Evolutionary conservation across 2,113 vertebrate genomes (phyloP).

Genomic region (Hydrochoerus hydrochaeris): DNA sequence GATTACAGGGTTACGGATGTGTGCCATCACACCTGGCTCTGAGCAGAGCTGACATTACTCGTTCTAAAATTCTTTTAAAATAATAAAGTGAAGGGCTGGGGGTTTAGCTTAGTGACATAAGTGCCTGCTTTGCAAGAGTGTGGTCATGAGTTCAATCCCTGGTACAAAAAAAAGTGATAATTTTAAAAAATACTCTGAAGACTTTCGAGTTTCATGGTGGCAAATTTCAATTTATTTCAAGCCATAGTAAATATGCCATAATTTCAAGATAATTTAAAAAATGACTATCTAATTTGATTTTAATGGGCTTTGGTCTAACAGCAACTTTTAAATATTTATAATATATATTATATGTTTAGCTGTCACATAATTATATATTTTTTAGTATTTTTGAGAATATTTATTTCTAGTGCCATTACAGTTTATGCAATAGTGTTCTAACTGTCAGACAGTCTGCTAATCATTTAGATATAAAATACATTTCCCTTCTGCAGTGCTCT

Average conservation of each 20-base stretch:
- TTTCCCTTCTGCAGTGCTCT: neutral
- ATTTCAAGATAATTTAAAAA: slow-evolving; percentile 36
- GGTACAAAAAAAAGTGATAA: neutral
- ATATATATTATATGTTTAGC: neutral
- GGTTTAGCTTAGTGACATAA: too few species aligned
- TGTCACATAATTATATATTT: neutral
- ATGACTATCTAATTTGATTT: slow-evolving; percentile 42
- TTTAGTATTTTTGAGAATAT: neutral
- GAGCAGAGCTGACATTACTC: neutral
- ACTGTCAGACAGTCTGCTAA: neutral
- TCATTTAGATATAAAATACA: neutral
- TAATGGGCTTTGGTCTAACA: neutral
- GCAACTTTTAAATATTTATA: neutral
- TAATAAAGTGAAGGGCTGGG: neutral
- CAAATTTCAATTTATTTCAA: slow-evolving; percentile 47
- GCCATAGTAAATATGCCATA: neutral
- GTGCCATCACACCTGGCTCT: neutral
- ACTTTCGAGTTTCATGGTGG: neutral
- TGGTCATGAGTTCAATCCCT: too few species aligned
- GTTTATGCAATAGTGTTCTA: neutral
- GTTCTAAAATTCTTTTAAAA: slow-evolving; percentile 39
- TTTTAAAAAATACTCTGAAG: neutral
- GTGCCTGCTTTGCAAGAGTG: too few species aligned
- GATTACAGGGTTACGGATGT: neutral
- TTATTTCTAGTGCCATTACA: neutral